Evolutionary conservation across 1,140 invertebrate genomes (phyloP).

Genomic region (Ericerus pela): DNA sequence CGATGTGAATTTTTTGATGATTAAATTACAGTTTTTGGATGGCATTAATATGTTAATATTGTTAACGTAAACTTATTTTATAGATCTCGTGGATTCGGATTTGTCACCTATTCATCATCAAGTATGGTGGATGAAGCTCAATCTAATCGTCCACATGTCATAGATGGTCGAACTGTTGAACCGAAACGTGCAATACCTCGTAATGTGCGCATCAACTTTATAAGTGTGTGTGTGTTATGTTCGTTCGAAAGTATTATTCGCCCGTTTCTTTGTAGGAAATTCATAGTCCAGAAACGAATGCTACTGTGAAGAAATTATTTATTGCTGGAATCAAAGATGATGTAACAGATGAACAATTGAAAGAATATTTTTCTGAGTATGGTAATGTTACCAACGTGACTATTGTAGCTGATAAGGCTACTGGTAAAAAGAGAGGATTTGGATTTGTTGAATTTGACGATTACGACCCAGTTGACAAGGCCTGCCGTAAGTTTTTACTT

Average conservation of each 20-base stretch:
- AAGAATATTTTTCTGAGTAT: constrained; percentile 69
- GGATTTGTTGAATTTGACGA: constrained; percentile 93
- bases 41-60: too few relatives aligned
- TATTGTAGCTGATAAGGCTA: constrained; percentile 81
- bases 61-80: too few relatives aligned
- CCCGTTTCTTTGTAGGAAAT: constrained; percentile 48
- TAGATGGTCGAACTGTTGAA: constrained; percentile 79
- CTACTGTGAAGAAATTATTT: constrained; percentile 89
- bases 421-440: constrained; percentile 81
- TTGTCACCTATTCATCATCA: constrained; percentile 82
- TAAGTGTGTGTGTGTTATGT: neutral
- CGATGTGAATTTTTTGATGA: too few relatives aligned
- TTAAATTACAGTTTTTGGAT: too few relatives aligned
- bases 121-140: constrained; percentile 92
- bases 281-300: constrained; percentile 73
- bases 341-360: constrained; percentile 70
- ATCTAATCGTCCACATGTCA: constrained; percentile 60
- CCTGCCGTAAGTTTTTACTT: constrained; percentile 51
- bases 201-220: constrained; percentile 10
- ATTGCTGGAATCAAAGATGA: constrained; percentile 84
- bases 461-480: constrained; percentile 91
- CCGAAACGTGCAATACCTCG: constrained; percentile 90
- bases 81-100: constrained; percentile 81
- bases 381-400: constrained; percentile 73
- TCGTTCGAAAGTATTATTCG: neutral